Evolutionary conservation across 35 echinoderm and acorn worm species (phyloP), one percentile per base, ranked within the genome.

Genomic region (Heliocidaris erythrogramma): DNA sequence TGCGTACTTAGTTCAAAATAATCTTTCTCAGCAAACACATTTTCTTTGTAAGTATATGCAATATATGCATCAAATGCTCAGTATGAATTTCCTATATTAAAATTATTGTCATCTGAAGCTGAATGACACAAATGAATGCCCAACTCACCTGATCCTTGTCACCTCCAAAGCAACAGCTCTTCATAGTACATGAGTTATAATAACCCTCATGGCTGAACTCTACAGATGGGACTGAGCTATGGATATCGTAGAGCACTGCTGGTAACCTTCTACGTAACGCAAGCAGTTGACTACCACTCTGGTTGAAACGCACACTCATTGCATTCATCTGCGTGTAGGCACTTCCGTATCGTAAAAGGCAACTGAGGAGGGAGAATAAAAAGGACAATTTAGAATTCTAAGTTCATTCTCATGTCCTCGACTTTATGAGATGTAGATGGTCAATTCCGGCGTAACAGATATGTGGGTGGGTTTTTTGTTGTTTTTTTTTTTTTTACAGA

Each of bases 141-240:
- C 21, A 21, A 78, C 65, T 91, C 61, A 98, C 98, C 97, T 99
- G 97, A 90, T 99, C 97, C 85, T 88, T 97, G 88, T 99, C 98
- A 30, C 98, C 98, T 92, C 95, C 98, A 96, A 99, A 99, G 32
- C 97, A 97, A 48, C 98, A 97, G 87, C 97, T 99, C 94, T 99
- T 99, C 98, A 99, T 99, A 0, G 98, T 99, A 91, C 98, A 99
- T 8, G 98, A 99, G 95, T 99, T 99, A 88, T 99, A 99, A 90
- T 99, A 99, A 30, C 98, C 98, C 32, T 97, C 97, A 91, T 99
- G 98, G 95, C 97, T 96, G 95, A 99, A 99, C 93, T 99, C 95
- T 52, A 97, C 91, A 24, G 96, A 86, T 5, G 98, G 94, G 30
- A 90, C 96, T 65, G 96, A 59, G 86, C 85, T 95, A 42, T 96